These are phyloP conservation scores for Microplitis demolitor DNA, from an alignment of 1,140 invertebrate species.

Conservation along the genomic window DNA sequence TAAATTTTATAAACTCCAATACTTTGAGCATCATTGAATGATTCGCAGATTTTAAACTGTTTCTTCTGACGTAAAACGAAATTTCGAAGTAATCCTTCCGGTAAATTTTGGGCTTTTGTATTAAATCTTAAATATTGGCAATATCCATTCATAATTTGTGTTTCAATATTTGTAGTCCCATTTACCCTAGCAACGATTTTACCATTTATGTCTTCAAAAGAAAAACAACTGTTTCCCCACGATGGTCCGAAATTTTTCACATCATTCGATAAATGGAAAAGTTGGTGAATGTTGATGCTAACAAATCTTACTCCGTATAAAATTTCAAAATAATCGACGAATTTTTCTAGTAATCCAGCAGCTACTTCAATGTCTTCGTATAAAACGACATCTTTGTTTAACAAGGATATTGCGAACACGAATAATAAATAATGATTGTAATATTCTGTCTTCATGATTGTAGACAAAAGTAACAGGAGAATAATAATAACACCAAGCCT, in stretches of 20 bases:
- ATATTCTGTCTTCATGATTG: slow-evolving; percentile 2
- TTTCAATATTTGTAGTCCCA: background rate
- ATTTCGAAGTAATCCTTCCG: background rate
- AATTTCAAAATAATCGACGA: slow-evolving; percentile 11
- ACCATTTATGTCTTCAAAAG: background rate
- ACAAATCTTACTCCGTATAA: slow-evolving; percentile 6
- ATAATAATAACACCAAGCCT: slow-evolving; percentile 9
- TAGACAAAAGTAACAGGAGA: background rate
- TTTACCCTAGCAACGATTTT: background rate
- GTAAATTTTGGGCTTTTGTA: background rate
- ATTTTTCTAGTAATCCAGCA: background rate
- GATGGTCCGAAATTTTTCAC: background rate
- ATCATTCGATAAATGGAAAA: background rate
- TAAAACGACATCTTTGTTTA: background rate
- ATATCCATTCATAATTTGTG: background rate
- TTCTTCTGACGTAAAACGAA: background rate
- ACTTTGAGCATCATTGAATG: background rate
- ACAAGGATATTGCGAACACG: background rate
- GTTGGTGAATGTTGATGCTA: background rate
- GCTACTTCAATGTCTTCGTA: background rate
- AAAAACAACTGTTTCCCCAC: background rate
- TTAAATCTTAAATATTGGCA: background rate
- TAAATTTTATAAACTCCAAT: background rate
- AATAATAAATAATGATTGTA: slow-evolving; percentile 1
- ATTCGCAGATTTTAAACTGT: background rate